Conservation (phyloP, 1,140 invertebrate genomes). For the Asobara japonica region DNA sequence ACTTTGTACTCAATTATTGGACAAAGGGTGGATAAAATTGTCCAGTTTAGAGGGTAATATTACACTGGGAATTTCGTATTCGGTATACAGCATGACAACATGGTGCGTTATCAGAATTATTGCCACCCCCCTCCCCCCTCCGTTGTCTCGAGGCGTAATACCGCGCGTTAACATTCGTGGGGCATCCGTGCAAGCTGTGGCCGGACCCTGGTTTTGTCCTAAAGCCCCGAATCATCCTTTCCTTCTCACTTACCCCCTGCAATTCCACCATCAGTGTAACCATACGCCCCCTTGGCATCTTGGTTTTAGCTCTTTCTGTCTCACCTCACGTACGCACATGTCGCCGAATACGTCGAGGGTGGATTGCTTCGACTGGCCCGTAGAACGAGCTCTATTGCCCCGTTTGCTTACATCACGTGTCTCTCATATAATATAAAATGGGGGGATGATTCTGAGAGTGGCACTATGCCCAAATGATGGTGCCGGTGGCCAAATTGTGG, state of each 20-base stretch:
- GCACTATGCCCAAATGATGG: background rate
- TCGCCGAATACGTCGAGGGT: conserved; percentile 28
- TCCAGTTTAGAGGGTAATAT: background rate
- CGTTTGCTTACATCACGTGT: conserved; percentile 34
- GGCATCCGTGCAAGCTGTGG: conserved; percentile 63
- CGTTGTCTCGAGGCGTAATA: conserved; percentile 60
- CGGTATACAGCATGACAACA: conserved; percentile 63
- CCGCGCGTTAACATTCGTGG: conserved; percentile 65
- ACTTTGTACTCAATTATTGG: background rate
- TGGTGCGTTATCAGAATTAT: conserved; percentile 67
- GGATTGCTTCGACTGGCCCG: conserved; percentile 16
- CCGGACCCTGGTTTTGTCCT: conserved; percentile 42
- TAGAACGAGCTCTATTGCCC: conserved; percentile 4
- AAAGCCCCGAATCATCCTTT: background rate
- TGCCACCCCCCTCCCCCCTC: conserved; percentile 48
- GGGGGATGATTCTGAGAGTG: background rate
- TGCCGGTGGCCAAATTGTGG: background rate
- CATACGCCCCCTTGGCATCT: background rate
- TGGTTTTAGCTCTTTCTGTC: conserved; percentile 5
- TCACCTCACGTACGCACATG: conserved; percentile 37
- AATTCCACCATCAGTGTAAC: background rate
- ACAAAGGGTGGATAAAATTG: background rate
- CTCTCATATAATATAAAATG: conserved; percentile 29
- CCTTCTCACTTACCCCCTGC: background rate
- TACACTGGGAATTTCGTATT: conserved; percentile 58